Evolutionary conservation across 2,888 invertebrate species (phyloP), one percentile per base, ranked within the genome.

Genomic region (Scaptomyza reducta): DNA sequence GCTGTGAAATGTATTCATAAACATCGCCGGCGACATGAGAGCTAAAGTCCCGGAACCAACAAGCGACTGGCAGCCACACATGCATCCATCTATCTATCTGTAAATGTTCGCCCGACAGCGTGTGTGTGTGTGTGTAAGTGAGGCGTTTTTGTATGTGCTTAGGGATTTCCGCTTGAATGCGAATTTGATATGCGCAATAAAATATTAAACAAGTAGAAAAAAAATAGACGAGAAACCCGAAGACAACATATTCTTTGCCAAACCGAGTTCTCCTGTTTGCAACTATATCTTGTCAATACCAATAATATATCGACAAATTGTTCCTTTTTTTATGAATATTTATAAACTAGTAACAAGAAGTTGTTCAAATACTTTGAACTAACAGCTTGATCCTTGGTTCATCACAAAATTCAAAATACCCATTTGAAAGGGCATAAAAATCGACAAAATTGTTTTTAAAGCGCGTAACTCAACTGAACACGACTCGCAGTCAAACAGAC

Each of bases 121-220:
- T 6, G 31, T 13, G 13, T 16, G 18, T 18, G 9, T 38, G 44
- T 31, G 16, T 67, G 41, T 73, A 31, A 53, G 65, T 45, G 65
- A 66, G 73, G 66, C 78, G 70, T 79, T 80, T 80, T 75, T 81
- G 82, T 63, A 66, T 70, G 79, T 74, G 85, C 80, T 83, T 80
- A 73, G 83, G 83, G 85, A 85, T 82, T 84, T 85, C 80, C 85
- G 85, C 81, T 83, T 73, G 73, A 81, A 85, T 85, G 85, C 79
- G 83, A 84, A 77, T 84, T 81, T 84, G 85, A 84, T 84, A 84
- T 85, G 85, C 83, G 85, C 85, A 84, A 84, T 84, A 85, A 80
- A 84, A 84, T 83, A 84, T 84, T 85, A 79, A 84, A 80, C 18
- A 42, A 42, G 10, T 13, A 22, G 6, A 18, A 49, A n/a, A 49